Evolutionary conservation across 2,888 invertebrate species (phyloP).

Genomic region (Drosophila nr. perissopoda): DNA sequence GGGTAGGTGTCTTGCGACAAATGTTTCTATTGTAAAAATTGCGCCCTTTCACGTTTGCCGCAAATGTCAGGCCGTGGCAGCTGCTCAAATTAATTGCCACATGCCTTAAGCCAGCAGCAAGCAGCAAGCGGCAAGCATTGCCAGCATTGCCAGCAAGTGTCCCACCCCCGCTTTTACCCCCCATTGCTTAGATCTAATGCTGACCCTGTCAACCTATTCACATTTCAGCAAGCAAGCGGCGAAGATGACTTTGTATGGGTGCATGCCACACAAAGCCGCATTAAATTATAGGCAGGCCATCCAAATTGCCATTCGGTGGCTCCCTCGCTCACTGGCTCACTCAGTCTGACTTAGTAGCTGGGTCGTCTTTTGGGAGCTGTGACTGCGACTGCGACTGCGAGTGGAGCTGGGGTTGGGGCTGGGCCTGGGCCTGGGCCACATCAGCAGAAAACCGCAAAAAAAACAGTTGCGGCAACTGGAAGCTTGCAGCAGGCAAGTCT

Average conservation of each 20-base stretch:
- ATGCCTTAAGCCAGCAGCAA: constrained; percentile 40
- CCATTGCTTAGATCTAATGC: constrained; percentile 30
- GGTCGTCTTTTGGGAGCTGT: constrained; percentile 20
- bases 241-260: constrained; percentile 64
- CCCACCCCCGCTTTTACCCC: neutral
- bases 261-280: constrained; percentile 61
- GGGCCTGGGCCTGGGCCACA: constrained; percentile 13
- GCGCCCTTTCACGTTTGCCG: constrained; percentile 75
- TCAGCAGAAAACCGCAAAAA: constrained; percentile 51
- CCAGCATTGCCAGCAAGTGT: constrained; percentile 2
- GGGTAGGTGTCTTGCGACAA: constrained; percentile 55
- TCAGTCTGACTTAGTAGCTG: constrained; percentile 19
- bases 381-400: constrained; percentile 15
- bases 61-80: constrained; percentile 64
- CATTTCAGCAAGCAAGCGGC: constrained; percentile 52
- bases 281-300: constrained; percentile 67
- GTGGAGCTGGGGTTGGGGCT: constrained; percentile 36
- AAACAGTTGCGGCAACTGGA: constrained; percentile 39
- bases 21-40: constrained; percentile 68
- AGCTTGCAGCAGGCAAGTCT: constrained; percentile 31
- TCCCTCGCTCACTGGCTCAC: constrained; percentile 4
- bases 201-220: constrained; percentile 74
- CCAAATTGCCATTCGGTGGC: constrained; percentile 47
- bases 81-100: constrained; percentile 67
- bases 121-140: neutral